Evolutionary conservation across 64 coral and sea anemone species (phyloP).

Genomic region (Platygyra sinensis): DNA sequence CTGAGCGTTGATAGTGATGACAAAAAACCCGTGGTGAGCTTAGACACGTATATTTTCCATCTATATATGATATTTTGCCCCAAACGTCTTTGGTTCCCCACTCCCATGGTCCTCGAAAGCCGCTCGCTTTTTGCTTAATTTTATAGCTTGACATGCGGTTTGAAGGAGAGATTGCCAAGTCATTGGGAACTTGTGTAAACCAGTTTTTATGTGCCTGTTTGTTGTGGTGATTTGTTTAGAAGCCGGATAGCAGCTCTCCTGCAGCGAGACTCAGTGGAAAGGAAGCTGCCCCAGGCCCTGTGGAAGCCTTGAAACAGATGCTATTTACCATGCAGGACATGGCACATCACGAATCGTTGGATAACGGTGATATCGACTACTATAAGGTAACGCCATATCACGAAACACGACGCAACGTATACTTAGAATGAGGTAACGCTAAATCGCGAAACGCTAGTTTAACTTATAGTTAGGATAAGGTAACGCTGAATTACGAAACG

Average conservation of each 20-base stretch:
- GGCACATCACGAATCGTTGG: conserved; percentile 69
- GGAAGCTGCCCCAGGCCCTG: conserved; percentile 76
- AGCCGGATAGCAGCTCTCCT: neutral
- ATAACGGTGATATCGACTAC: neutral
- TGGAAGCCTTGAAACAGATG: conserved; percentile 90
- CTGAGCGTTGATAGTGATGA: conserved; percentile 70
- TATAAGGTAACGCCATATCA: conserved; percentile 11
- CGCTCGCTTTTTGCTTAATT: too few relatives aligned
- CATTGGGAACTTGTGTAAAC: neutral
- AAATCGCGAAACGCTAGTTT: neutral
- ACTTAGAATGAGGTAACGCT: neutral
- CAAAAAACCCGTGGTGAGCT: conserved; percentile 35
- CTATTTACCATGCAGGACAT: conserved; percentile 96
- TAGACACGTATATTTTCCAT: neutral
- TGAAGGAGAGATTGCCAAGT: too few relatives aligned
- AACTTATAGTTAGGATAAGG: neutral
- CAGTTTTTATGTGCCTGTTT: neutral
- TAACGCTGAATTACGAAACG: neutral
- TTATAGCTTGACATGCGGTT: too few relatives aligned
- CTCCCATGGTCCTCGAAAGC: too few relatives aligned
- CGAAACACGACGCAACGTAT: neutral
- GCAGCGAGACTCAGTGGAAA: conserved; percentile 64
- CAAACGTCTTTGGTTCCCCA: neutral
- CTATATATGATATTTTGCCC: neutral
- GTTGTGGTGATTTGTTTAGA: neutral